A percentile compares a stretch with the other conserved stretches of the same genome.
These are phyloP conservation scores for Acridotheres tristis DNA, from an alignment of 2,797 vertebrate genomes.

Conservation along the genomic window DNA sequence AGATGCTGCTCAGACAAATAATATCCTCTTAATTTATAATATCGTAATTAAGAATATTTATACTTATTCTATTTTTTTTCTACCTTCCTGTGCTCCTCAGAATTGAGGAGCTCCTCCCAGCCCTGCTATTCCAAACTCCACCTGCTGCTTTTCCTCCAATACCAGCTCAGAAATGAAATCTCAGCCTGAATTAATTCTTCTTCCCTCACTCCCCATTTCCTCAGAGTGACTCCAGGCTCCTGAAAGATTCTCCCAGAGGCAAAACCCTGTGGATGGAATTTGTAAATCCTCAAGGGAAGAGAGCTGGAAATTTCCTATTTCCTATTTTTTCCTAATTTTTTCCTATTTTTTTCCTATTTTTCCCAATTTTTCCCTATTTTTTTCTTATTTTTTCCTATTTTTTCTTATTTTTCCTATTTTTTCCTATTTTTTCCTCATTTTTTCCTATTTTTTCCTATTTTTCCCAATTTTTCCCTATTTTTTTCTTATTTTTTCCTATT, in stretches of 20 bases:
- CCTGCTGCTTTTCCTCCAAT: conserved; percentile 37
- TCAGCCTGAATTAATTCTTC: background rate
- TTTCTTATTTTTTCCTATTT: too few species aligned
- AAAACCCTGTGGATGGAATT: background rate
- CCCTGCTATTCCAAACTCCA: conserved; percentile 70
- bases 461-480: background rate
- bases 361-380: too few species aligned
- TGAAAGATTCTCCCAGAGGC: background rate
- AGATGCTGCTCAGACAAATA: background rate
- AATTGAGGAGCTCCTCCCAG: background rate
- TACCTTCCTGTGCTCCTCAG: background rate
- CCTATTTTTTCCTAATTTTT: background rate
- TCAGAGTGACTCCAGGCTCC: background rate
- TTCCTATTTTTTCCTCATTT: background rate
- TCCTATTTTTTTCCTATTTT: too few species aligned
- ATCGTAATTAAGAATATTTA: background rate
- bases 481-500: too few species aligned
- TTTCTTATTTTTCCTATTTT: too few species aligned
- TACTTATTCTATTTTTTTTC: background rate
- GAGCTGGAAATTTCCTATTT: background rate
- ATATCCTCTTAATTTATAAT: background rate
- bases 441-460: too few species aligned
- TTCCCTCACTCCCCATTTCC: background rate
- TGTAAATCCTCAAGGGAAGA: background rate
- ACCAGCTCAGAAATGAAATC: background rate